Evolutionary conservation across 2,888 invertebrate genomes (phyloP).

Genomic region (Callyntrura guangdongensis): DNA sequence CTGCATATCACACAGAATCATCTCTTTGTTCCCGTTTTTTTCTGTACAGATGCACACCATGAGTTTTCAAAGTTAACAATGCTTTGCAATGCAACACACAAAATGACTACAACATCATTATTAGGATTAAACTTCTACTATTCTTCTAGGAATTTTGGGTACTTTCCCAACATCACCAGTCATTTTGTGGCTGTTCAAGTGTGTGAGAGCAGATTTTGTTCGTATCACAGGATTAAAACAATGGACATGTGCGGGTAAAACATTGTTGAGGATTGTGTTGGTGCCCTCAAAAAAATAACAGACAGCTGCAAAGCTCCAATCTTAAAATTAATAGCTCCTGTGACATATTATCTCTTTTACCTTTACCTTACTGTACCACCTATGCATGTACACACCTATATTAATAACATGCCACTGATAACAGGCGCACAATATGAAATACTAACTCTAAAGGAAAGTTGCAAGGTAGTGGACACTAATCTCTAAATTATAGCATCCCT

Average conservation of each 20-base stretch:
- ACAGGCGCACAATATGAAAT: no score
- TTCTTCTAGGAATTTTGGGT: constrained; percentile 22
- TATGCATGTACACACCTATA: not conserved
- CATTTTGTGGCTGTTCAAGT: not conserved
- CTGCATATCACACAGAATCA: constrained; percentile 66
- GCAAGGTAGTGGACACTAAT: not conserved
- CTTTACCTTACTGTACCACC: not conserved
- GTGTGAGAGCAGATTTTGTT: constrained; percentile 35
- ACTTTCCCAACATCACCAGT: not conserved
- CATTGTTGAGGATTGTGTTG: constrained; percentile 5
- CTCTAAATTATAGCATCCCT: not conserved
- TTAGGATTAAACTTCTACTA: constrained; percentile 10
- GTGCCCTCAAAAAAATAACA: not conserved
- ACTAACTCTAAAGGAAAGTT: no score
- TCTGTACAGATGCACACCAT: constrained; percentile 1
- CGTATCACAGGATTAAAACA: constrained; percentile 40
- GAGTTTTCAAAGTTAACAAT: constrained; percentile 30
- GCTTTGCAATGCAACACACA: constrained; percentile 1
- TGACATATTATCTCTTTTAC: not conserved
- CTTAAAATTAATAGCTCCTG: constrained; percentile 33
- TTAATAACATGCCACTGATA: not conserved
- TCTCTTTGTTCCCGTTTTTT: constrained; percentile 47
- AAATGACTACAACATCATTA: constrained; percentile 8
- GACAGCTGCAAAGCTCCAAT: constrained; percentile 50
- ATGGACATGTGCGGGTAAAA: constrained; percentile 13